Evolutionary conservation across 1,140 invertebrate genomes (phyloP).

Genomic region (Chrysoperla carnea): DNA sequence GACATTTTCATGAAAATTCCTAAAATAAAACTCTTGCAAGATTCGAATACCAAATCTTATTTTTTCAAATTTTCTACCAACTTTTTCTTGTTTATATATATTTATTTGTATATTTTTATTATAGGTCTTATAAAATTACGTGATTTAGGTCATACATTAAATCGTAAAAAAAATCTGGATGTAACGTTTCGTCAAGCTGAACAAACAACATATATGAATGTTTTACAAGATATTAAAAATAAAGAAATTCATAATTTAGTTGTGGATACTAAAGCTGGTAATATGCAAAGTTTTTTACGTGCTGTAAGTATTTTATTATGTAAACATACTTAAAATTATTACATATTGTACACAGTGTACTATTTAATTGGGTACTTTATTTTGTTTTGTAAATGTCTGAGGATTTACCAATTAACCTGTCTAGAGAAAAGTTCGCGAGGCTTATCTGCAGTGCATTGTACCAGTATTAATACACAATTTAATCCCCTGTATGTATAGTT

Average conservation of each 20-base stretch:
- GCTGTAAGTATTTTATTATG: conserved; percentile 40
- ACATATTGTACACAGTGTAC: not conserved
- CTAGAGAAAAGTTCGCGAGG: no score
- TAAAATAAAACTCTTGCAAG: no score
- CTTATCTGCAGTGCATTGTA: no score
- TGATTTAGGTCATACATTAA: conserved; percentile 51
- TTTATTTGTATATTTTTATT: conserved; percentile 11
- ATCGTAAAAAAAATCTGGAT: conserved; percentile 43
- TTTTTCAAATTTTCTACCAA: no score
- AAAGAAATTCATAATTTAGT: conserved; percentile 72
- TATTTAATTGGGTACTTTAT: no score
- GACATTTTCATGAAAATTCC: no score
- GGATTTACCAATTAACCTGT: no score
- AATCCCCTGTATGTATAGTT: no score
- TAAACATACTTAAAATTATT: not conserved
- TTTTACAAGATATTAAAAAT: conserved; percentile 59
- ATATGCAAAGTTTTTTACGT: conserved; percentile 59
- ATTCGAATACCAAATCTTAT: no score
- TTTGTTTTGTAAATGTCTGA: no score
- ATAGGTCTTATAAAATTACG: conserved; percentile 73
- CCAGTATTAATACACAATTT: no score
- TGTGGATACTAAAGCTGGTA: conserved; percentile 60
- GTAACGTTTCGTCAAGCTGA: conserved; percentile 67
- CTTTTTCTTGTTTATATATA: no score
- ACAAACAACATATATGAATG: conserved; percentile 54